Base-by-base conservation (phyloP, 2,888 invertebrate species). In the Siphonodentalium dalli region DNA sequence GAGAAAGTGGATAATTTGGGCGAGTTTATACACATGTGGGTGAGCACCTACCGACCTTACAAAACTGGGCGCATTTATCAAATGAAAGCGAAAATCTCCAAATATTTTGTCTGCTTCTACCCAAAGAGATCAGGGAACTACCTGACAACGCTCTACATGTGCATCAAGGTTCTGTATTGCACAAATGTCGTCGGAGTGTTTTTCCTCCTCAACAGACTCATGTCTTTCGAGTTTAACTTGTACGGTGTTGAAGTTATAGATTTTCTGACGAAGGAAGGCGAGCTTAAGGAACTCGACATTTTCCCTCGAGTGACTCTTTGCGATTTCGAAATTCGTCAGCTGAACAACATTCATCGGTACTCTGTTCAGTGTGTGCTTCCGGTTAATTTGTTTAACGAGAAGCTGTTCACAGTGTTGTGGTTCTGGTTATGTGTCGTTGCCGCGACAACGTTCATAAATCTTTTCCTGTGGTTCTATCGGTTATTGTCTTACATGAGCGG, bases 221-320 rank as follows among this genome's bases (percentile, higher is more conserved):
- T 65, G n/a, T 48, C 45, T 0, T 52, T 56, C 38, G 52, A 56
- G 9, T 61, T 54, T 18, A 20, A 49, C 5, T 20, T 46, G 1
- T 65, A 61, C 18, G 65, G 65, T 3, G 50, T 37, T 18, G 60
- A 61, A 7, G 54, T 63, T 3, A n/a, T 61, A 1, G 29, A 45
- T 3, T 45, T 56, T n/a, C 48, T 51, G 9, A 18, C 46, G 15
- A 37, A 24, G 2, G 26, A 43, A 7, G 51, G 37, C 13, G 45
- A 46, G 5, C 31, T 49, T 18, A 15, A 18, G 13, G 58, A 47
- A 34, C 53, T 21, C 7, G 9, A 23, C 13, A 27, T 27, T 11
- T 58, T 60, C 28, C 60, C 60, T 1, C 27, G 56, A 31, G 52
- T 56, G 11, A 56, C 60, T 9, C 33, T 56, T n/a, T 60, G 60